phyloP scores from a whole-genome alignment of 2,888 invertebrate species.

The Ctena decussata region DNA sequence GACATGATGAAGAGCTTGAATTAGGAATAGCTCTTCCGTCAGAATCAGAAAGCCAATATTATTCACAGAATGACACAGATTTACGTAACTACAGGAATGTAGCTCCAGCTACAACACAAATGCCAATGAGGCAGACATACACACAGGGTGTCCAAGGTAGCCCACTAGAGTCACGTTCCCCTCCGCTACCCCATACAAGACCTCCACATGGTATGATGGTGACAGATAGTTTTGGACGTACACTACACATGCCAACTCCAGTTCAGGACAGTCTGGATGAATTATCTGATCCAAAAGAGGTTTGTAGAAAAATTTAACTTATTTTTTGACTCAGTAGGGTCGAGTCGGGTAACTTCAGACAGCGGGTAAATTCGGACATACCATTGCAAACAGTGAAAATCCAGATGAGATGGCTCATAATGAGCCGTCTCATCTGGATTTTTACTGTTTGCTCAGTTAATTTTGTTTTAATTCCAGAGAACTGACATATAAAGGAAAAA shows the following conservation, averaged over 20 bases:
- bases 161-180: slow-evolving; percentile 39
- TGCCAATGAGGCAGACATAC: slow-evolving; percentile 16
- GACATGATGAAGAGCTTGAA: slow-evolving; percentile 76
- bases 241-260: slow-evolving; percentile 47
- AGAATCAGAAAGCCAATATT: slow-evolving; percentile 77
- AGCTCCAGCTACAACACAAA: slow-evolving; percentile 56
- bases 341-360: too few species aligned
- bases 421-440: too few species aligned
- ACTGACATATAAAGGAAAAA: too few species aligned
- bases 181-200: slow-evolving; percentile 60
- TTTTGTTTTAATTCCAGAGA: too few species aligned
- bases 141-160: slow-evolving; percentile 17
- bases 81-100: slow-evolving; percentile 68
- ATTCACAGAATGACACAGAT: slow-evolving; percentile 83
- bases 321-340: too few species aligned
- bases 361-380: too few species aligned
- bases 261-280: slow-evolving; percentile 51
- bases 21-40: slow-evolving; percentile 78
- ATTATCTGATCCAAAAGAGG: slow-evolving; percentile 54
- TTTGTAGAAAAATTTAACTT: slow-evolving; percentile 57
- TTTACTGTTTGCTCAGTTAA: too few species aligned
- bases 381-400: too few species aligned
- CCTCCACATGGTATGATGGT: slow-evolving; percentile 49
- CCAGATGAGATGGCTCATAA: too few species aligned
- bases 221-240: slow-evolving; percentile 63